A percentile compares a stretch with the other conserved stretches of the same genome.
These are phyloP conservation scores for Diabrotica undecimpunctata DNA, from an alignment of 1,140 invertebrate species.

Conservation along the genomic window DNA sequence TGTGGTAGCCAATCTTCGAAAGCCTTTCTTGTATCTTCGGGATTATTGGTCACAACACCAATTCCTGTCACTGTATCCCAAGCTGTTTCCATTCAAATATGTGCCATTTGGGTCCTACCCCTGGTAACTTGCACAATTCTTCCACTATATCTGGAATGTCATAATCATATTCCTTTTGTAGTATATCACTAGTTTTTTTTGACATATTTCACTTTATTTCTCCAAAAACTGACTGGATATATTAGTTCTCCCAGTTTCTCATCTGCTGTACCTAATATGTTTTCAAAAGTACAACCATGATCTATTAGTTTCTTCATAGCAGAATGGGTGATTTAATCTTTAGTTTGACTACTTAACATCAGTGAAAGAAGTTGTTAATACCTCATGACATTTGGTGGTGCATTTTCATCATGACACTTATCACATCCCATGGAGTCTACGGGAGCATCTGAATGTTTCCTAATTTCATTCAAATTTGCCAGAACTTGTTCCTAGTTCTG, in stretches of 20 bases:
- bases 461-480: constrained; percentile 83
- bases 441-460: constrained; percentile 73
- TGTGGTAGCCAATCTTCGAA: constrained; percentile 87
- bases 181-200: constrained; percentile 78
- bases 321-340: constrained; percentile 88
- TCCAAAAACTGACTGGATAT: constrained; percentile 93
- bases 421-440: constrained; percentile 95
- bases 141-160: constrained; percentile 87
- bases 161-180: constrained; percentile 74
- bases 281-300: constrained; percentile 75
- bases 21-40: constrained; percentile 79
- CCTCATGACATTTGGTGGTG: constrained; percentile 61
- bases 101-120: constrained; percentile 96
- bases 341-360: constrained; percentile 97
- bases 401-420: constrained; percentile 69
- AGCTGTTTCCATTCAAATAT: constrained; percentile 90
- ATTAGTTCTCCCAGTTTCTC: constrained; percentile 78
- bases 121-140: constrained; percentile 80
- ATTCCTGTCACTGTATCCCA: constrained; percentile 88
- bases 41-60: constrained; percentile 76
- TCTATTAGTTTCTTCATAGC: constrained; percentile 78
- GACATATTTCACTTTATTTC: constrained; percentile 74
- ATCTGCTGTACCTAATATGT: constrained; percentile 68
- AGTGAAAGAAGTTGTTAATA: constrained; percentile 89
- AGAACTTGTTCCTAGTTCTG: constrained; percentile 73